Percentiles rank a stretch among this genome's conserved stretches.
These are phyloP conservation scores for Crotophaga sulcirostris DNA, from an alignment of 2,113 vertebrate genomes.

Conservation along the genomic window DNA sequence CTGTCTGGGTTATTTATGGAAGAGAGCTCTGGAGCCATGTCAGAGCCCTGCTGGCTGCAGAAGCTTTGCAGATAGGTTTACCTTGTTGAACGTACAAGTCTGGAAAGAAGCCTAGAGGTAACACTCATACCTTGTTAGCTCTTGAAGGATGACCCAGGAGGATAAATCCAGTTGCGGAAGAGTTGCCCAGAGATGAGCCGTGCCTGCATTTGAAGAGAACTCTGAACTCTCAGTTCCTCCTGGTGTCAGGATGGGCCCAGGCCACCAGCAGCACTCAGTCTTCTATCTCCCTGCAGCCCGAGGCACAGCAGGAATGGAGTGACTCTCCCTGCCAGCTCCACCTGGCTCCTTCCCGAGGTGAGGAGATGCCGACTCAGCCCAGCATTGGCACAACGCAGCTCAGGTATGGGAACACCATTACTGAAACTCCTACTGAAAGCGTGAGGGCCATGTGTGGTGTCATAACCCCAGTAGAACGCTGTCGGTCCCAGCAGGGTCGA, in stretches of 20 bases:
- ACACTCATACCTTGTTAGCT: not conserved
- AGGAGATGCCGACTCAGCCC: rapidly evolving
- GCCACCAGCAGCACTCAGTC: not conserved
- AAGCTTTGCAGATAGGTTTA: not conserved
- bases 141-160: not conserved
- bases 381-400: not conserved
- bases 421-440: not conserved
- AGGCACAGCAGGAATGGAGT: rapidly evolving
- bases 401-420: rapidly evolving
- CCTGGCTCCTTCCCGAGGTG: not conserved
- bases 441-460: not conserved
- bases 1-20: not conserved
- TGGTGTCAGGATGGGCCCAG: not conserved
- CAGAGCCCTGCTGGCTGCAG: not conserved
- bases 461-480: rapidly evolving
- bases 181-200: not conserved
- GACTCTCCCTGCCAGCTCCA: not conserved
- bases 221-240: not conserved
- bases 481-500: rapidly evolving
- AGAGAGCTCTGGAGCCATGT: not conserved
- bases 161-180: not conserved
- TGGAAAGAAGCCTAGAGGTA: not conserved
- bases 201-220: not conserved
- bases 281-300: not conserved
- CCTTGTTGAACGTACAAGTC: not conserved